phyloP scores from a whole-genome alignment of 37 sponge, comb jelly and placozoan species.

The Cliona cf. orientalis region DNA sequence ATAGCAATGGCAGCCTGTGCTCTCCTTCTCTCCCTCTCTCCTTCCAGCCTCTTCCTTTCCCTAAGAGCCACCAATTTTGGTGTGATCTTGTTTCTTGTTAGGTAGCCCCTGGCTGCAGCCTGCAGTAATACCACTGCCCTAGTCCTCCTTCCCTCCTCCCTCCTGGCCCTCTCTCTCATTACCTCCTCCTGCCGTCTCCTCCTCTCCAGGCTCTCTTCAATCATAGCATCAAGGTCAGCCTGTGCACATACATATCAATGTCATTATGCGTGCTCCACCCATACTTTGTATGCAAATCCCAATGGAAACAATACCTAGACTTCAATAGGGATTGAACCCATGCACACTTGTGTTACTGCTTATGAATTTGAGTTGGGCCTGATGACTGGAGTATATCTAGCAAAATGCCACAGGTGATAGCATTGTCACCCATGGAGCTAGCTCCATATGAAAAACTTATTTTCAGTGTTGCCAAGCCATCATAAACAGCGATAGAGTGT shows the following conservation, averaged over 20 bases:
- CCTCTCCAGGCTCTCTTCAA: neutral
- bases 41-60: neutral
- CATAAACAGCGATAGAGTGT: too few species aligned
- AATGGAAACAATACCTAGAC: too few species aligned
- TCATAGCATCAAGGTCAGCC: neutral
- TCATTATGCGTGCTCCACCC: too few species aligned
- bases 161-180: neutral
- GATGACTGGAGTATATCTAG: too few species aligned
- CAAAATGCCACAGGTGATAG: too few species aligned
- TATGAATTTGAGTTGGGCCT: too few species aligned
- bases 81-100: neutral
- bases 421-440: too few species aligned
- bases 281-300: too few species aligned
- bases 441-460: too few species aligned
- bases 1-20: neutral
- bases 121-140: neutral
- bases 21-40: neutral
- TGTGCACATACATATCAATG: neutral
- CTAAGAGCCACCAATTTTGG: neutral
- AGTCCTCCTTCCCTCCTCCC: neutral
- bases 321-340: too few species aligned
- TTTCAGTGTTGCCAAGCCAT: too few species aligned
- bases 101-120: neutral
- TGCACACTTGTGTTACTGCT: too few species aligned
- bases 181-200: slow-evolving; percentile 17